Evolutionary conservation across 2,888 invertebrate genomes (phyloP), one percentile per base, ranked within the genome.

Genomic region (Glaucopsyche alexis): DNA sequence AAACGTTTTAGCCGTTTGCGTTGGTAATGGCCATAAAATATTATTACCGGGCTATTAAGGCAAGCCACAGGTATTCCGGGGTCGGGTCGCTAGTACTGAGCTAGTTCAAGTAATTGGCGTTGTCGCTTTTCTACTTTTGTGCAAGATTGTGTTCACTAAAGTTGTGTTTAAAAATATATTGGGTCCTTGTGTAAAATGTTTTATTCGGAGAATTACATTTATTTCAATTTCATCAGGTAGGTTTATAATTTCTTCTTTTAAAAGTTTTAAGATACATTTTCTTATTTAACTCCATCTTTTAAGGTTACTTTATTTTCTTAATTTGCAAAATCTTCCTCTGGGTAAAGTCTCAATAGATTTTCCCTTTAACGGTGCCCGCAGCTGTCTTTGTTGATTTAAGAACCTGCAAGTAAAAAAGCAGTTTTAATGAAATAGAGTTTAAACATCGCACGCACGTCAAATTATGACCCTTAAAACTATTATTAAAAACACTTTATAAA

Each of bases 1-100:
- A 82, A 86, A 83, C 60, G 60, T 38, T 38, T 87, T 87, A 87
- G 84, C 84, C 87, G 88, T 91, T 90, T 89, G 89, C 87, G 88
- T 87, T 87, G 88, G 89, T 89, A 89, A 87, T 85, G 85, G 88
- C 87, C 88, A 87, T 92, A 91, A 91, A 92, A 89, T 89, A 89
- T 89, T 91, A 90, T 91, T 89, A 89, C 88, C 83, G 83, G 83
- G 85, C 87, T 85, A 86, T 89, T 89, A 88, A 82, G 83, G 82
- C 76, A 84, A 89, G 88, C 91, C 85, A 90, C 92, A 92, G 91
- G 91, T 91, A 91, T 87, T 83, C 83, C 81, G 81, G 81, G 42
- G 42, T 42, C 42, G 42, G 42, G 81, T 84, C 80, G 83, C 84
- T 87, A 86, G 88, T 87, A 86, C 87, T 85, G 83, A 87, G 83